Base-by-base conservation (phyloP, 2,888 invertebrate species). In the Nephrotoma guestfalica region DNA sequence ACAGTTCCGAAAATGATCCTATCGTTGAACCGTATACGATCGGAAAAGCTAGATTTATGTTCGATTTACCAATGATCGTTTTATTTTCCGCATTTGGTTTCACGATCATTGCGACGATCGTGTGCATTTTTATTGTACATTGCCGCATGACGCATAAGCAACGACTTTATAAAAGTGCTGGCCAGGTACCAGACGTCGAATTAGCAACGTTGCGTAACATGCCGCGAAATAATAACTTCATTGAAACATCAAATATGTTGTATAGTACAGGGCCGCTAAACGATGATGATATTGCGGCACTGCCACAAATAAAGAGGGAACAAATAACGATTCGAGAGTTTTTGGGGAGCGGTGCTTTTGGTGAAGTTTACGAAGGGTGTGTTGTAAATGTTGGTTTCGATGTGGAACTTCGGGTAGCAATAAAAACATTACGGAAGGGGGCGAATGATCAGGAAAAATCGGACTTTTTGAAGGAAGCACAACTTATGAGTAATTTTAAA, bases 401-500 rank as follows among this genome's bases (percentile, higher is more conserved):
- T 47, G 93, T 93, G 40, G 94, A 94, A 87, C 95, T 94, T 18
- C 95, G 95, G 89, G 97, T 98, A n/a, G 98, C 98, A 11, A 96
- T 98, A 47, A 98, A 98, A 96, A 98, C 97, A 0, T 92, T 99
- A 86, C 94, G 97, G 84, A 97, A 98, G 91, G 97, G 97, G 18
- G 97, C 98, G 4, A 96, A 96, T 0, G 96, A 96, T 86, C 96
- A 96, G 89, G 97, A 98, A 90, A 97, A 97, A 90, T 94, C 95
- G 0, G 98, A 99, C 91, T 98, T 99, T 90, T 92, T 99, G 11
- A 98, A 99, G 91, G 99, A 99, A 92, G 99, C 99, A 0, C 96
- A 97, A 88, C 92, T 99, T 84, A 99, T 99, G 98, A 97, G 97
- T 86, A 98, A 99, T 90, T 99, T 99, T 91, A 97, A 97, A 89